Conservation (phyloP, 2,797 vertebrate genomes). For the Momotus momota region DNA sequence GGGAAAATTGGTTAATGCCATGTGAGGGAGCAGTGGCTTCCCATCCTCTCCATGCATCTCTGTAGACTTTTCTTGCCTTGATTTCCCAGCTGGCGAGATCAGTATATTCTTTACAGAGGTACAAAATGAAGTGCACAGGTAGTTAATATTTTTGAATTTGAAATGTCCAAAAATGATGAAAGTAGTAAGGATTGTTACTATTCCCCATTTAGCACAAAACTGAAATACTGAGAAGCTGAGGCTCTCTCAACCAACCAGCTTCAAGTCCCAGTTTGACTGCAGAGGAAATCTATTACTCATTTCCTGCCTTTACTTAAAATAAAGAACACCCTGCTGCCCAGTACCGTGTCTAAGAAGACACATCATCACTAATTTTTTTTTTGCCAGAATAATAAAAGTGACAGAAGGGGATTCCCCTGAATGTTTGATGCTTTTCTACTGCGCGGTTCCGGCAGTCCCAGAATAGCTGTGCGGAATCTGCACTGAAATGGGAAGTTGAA, state of each 20-base stretch:
- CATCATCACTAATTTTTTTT: slow-evolving; percentile 39
- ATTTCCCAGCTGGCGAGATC: not conserved
- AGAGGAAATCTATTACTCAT: slow-evolving; percentile 60
- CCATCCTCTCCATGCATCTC: not conserved
- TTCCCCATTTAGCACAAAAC: not conserved
- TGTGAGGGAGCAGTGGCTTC: not conserved
- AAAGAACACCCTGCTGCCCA: slow-evolving; percentile 31
- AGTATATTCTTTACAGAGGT: not conserved
- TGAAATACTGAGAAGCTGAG: not conserved
- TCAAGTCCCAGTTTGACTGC: slow-evolving; percentile 1
- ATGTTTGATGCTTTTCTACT: slow-evolving; percentile 27
- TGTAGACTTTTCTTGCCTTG: not conserved
- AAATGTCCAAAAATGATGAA: not conserved
- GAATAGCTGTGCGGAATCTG: slow-evolving; percentile 32
- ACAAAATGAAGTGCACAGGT: not conserved
- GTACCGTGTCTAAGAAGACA: slow-evolving; percentile 40
- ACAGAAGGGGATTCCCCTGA: slow-evolving; percentile 63
- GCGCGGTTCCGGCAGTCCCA: not conserved
- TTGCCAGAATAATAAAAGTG: slow-evolving; percentile 52
- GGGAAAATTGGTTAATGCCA: not conserved
- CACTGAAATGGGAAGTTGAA: slow-evolving; percentile 35
- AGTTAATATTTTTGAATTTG: not conserved
- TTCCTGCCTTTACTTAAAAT: slow-evolving; percentile 64
- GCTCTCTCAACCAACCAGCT: not conserved
- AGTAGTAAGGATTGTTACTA: not conserved